Conservation (phyloP, 2,888 invertebrate species). For the Andricus curvator region DNA sequence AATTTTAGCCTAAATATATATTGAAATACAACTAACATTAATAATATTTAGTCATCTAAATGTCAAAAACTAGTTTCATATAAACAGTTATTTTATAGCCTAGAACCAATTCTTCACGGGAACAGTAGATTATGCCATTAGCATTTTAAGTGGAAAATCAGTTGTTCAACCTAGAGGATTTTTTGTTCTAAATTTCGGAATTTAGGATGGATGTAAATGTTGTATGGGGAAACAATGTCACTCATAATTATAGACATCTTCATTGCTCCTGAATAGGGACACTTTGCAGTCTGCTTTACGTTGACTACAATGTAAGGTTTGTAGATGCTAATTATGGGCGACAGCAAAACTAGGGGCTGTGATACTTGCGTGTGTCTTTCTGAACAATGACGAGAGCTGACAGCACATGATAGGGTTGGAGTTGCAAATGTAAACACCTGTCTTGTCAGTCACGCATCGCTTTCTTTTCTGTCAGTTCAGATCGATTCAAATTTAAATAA, state of each 20-base stretch:
- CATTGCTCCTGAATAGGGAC: neutral
- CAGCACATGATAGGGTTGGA: neutral
- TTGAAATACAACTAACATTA: no score
- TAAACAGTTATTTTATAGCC: no score
- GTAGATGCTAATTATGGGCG: neutral
- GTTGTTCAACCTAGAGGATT: no score
- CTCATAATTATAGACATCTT: neutral
- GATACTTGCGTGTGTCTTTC: neutral
- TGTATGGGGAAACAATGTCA: neutral
- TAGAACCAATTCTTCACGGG: no score
- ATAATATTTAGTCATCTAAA: no score
- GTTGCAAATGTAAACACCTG: neutral
- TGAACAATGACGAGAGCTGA: neutral
- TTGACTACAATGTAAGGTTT: constrained; percentile 1
- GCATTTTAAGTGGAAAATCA: no score
- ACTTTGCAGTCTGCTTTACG: neutral
- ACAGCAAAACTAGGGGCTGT: neutral
- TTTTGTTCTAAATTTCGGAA: no score
- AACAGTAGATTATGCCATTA: no score
- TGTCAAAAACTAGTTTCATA: no score
- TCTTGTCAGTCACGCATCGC: neutral
- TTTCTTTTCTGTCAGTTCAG: neutral
- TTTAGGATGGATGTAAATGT: no score
- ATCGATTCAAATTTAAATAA: neutral
- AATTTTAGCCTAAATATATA: no score